Conservation (phyloP, 2,888 invertebrate species). For the Thumatha senex region DNA sequence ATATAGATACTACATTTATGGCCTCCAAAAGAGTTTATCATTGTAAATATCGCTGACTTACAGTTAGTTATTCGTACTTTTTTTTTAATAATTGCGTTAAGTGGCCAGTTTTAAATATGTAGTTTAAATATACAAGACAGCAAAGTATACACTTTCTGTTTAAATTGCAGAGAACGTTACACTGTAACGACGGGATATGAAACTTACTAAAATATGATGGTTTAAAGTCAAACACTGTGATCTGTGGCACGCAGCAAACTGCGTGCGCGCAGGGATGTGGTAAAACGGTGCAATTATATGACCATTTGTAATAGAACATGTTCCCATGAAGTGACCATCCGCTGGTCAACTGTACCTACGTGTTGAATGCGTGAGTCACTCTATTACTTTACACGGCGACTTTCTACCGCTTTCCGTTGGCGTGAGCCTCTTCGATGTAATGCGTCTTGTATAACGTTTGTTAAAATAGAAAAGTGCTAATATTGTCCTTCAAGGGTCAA, state of each 20-base stretch:
- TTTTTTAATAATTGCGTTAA: neutral
- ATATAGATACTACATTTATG: too few species aligned
- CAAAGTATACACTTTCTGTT: constrained; percentile 9
- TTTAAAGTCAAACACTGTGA: constrained; percentile 34
- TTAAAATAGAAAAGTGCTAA: constrained; percentile 73
- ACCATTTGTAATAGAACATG: constrained; percentile 57
- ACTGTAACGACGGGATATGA: constrained; percentile 37
- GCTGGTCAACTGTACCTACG: constrained; percentile 23
- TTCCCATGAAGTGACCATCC: constrained; percentile 36
- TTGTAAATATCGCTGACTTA: too few species aligned
- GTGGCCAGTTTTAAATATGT: neutral
- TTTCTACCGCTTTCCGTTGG: constrained; percentile 67
- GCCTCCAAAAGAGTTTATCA: too few species aligned
- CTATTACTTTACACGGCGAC: constrained; percentile 52
- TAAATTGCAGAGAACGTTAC: constrained; percentile 9
- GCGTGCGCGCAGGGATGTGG: constrained; percentile 47
- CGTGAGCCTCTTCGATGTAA: constrained; percentile 55
- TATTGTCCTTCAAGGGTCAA: constrained; percentile 42
- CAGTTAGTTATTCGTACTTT: too few species aligned
- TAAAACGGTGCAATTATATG: constrained; percentile 53
- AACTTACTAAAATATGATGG: constrained; percentile 29
- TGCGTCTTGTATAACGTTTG: constrained; percentile 66
- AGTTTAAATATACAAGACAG: constrained; percentile 3
- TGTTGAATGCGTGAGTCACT: constrained; percentile 66
- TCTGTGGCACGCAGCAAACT: constrained; percentile 30